These are phyloP conservation scores for Cheumatopsyche charites DNA, from an alignment of 1,140 invertebrate genomes.

Conservation along the genomic window DNA sequence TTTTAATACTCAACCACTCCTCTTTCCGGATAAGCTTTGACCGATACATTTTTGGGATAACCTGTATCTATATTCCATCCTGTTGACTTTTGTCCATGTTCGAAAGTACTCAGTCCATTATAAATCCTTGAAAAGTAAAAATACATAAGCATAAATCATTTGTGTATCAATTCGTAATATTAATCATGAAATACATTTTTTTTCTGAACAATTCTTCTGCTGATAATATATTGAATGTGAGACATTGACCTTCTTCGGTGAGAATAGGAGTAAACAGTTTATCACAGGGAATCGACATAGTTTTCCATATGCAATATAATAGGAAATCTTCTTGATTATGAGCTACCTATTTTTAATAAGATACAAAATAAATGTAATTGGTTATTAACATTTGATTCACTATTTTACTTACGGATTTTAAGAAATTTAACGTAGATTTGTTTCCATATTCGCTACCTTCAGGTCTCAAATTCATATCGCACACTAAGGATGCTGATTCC, in stretches of 20 bases:
- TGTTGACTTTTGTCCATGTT: constrained; percentile 43
- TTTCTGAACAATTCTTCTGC: constrained; percentile 65
- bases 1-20: constrained; percentile 40
- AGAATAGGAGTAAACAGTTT: not conserved
- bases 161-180: not conserved
- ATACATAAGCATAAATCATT: not conserved
- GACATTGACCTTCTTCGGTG: not conserved
- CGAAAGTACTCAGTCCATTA: not conserved
- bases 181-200: constrained; percentile 36
- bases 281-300: not conserved
- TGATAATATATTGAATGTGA: constrained; percentile 59
- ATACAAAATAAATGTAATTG: too few relatives aligned
- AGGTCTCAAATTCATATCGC: too few relatives aligned
- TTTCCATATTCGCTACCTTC: too few relatives aligned
- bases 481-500: too few relatives aligned
- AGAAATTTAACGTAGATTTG: too few relatives aligned
- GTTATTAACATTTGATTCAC: too few relatives aligned
- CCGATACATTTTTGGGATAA: constrained; percentile 58
- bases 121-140: not conserved
- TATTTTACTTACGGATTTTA: too few relatives aligned
- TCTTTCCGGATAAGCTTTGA: constrained; percentile 63
- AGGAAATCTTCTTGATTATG: too few relatives aligned
- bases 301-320: not conserved
- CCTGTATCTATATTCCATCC: constrained; percentile 68
- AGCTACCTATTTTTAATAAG: too few relatives aligned